Evolutionary conservation across 2,888 invertebrate genomes (phyloP).

Genomic region (Apocheima hispidaria): DNA sequence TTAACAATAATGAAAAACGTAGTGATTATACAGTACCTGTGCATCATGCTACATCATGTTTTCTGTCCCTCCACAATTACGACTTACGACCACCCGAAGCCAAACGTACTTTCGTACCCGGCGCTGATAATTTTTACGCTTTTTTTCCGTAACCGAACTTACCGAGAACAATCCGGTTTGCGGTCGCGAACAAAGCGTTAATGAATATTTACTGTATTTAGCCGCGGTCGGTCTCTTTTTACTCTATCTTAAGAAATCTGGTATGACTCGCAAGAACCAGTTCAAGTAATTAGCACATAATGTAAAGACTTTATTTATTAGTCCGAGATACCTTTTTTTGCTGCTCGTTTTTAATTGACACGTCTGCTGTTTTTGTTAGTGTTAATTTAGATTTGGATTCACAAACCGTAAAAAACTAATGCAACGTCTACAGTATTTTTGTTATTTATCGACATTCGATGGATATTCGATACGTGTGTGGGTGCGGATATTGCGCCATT

Average conservation of each 20-base stretch:
- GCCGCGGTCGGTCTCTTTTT: slow-evolving; percentile 53
- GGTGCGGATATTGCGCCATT: slow-evolving; percentile 30
- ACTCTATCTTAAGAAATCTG: slow-evolving; percentile 44
- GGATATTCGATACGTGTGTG: slow-evolving; percentile 19
- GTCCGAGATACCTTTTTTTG: slow-evolving; percentile 36
- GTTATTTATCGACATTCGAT: slow-evolving; percentile 14
- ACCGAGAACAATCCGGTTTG: slow-evolving; percentile 52
- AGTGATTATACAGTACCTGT: slow-evolving; percentile 9
- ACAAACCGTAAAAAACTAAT: slow-evolving; percentile 16
- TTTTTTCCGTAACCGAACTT: slow-evolving; percentile 48
- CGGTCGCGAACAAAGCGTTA: slow-evolving; percentile 54
- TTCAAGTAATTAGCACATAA: slow-evolving; percentile 56
- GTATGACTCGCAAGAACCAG: slow-evolving; percentile 44
- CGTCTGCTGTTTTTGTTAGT: slow-evolving; percentile 28
- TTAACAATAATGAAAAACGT: background rate
- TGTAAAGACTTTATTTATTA: slow-evolving; percentile 44
- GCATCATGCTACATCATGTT: slow-evolving; percentile 45
- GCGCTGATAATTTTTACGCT: slow-evolving; percentile 46
- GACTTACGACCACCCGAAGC: slow-evolving; percentile 55
- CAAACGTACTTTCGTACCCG: slow-evolving; percentile 51
- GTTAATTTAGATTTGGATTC: slow-evolving; percentile 20
- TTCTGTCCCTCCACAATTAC: slow-evolving; percentile 54
- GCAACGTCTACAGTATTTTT: slow-evolving; percentile 14
- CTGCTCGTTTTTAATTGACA: slow-evolving; percentile 47
- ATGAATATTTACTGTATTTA: slow-evolving; percentile 69